Evolutionary conservation across 2,888 invertebrate genomes (phyloP).

Genomic region (Heliconius aoede): DNA sequence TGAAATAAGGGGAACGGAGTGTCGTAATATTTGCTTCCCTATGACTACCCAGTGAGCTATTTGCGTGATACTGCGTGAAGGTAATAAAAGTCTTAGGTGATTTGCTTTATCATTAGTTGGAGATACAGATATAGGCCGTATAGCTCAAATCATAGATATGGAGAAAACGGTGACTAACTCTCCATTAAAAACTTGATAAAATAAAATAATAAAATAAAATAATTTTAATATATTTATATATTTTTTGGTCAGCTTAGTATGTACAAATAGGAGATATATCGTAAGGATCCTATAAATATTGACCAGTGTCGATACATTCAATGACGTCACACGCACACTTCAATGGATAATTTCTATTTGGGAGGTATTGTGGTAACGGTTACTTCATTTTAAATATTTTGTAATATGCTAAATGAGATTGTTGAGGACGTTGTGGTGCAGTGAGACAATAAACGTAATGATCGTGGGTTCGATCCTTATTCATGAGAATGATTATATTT

Average conservation of each 20-base stretch:
- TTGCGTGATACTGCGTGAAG: neutral
- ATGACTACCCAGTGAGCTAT: neutral
- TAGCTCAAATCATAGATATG: too few species aligned
- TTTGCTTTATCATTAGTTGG: too few species aligned
- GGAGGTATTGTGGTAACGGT: slow-evolving; percentile 21
- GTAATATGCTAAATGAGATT: neutral
- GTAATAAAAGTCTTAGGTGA: neutral
- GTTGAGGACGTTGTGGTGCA: neutral
- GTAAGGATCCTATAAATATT: slow-evolving; percentile 54
- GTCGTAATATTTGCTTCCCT: neutral
- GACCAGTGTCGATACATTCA: slow-evolving; percentile 49
- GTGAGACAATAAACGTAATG: neutral
- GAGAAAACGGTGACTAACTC: too few species aligned
- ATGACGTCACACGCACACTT: slow-evolving; percentile 51
- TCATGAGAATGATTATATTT: neutral
- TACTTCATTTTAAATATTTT: neutral
- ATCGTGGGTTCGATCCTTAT: neutral
- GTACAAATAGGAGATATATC: slow-evolving; percentile 47
- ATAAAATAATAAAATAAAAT: too few species aligned
- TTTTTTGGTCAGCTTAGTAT: neutral
- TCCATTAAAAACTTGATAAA: too few species aligned
- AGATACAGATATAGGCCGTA: too few species aligned
- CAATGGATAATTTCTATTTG: slow-evolving; percentile 37
- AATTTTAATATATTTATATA: neutral
- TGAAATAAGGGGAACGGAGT: neutral